phyloP scores from a whole-genome alignment of 2,113 vertebrate species.

The Hemiscyllium ocellatum region DNA sequence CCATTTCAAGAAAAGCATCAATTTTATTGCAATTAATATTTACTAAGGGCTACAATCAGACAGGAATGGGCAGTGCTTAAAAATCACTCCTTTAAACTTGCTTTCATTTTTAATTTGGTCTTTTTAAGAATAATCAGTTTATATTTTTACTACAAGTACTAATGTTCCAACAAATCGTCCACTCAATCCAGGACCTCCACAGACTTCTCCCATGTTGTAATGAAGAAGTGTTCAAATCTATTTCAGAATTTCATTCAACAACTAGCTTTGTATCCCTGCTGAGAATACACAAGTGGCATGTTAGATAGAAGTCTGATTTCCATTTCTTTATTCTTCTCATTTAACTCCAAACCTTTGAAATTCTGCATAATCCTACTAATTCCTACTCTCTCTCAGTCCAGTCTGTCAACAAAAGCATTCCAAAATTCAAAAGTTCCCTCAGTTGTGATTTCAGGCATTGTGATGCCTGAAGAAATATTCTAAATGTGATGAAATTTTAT shows the following conservation, averaged over 20 bases:
- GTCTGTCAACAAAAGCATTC: slow-evolving; percentile 22
- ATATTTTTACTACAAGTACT: neutral
- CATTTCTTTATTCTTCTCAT: slow-evolving; percentile 38
- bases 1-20: neutral
- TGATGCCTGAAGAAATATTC: neutral
- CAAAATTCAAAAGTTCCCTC: neutral
- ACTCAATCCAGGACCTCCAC: neutral
- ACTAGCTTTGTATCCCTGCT: slow-evolving; percentile 47
- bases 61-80: neutral
- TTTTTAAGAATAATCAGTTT: neutral
- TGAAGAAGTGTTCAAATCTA: slow-evolving; percentile 68
- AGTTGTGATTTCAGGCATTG: neutral
- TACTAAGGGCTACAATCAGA: neutral
- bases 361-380: slow-evolving; percentile 53
- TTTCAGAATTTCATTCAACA: slow-evolving; percentile 54
- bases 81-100: neutral
- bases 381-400: slow-evolving; percentile 43
- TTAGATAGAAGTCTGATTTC: slow-evolving; percentile 45
- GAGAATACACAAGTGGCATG: slow-evolving; percentile 61
- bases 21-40: neutral
- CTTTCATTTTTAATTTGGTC: neutral
- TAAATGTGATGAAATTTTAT: neutral
- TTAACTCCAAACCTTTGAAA: slow-evolving; percentile 25
- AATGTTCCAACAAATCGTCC: neutral
- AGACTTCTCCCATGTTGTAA: slow-evolving; percentile 54